Evolutionary conservation across 2,888 invertebrate species (phyloP), one percentile per base, ranked within the genome.

Genomic region (Cryptocephalus primarius): DNA sequence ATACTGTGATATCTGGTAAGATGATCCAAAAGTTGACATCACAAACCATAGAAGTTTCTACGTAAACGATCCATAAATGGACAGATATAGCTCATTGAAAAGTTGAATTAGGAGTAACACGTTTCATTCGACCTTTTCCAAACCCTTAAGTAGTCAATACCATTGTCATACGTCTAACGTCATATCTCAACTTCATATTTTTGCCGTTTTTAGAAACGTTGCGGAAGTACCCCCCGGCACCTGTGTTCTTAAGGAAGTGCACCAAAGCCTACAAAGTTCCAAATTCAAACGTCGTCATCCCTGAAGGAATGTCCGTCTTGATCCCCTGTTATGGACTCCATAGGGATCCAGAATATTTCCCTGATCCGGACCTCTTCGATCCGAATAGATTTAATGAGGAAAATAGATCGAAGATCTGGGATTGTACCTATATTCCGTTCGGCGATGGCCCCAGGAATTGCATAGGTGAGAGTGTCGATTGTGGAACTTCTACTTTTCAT

Each of bases 291-390:
- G 63, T 75, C 2, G 62, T 67, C 11, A 63, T 80, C 38, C 72
- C 75, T 46, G 67, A 74, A 54, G 78, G 75, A 3, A 69, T 72
- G 51, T 67, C 74, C 1, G 71, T 78, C 1, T 61, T 75, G 9
- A 72, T 80, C 54, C 78, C 79, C 2, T 72, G 76, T 45, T 72
- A 73, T 56, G 76, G 74, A 1, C 58, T 80, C 40, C 80, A 80
- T 51, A 72, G 74, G 51, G 78, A 79, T 61, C 72, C 75, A 1
- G 68, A 75, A 47, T 72, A 74, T 61, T 80, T 72, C 56, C 74
- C 77, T 0, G 65, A 77, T 34, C 80, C 80, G 0, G 73, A 75
- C 34, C 55, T 54, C 32, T 80, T 80, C 57, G 69, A 75, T 59
- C 80, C 80, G 0, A 75, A 78, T 47, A 66, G 79, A 53, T 79